Percentiles rank a stretch among this genome's conserved stretches.
Conservation (phyloP, 2,888 invertebrate genomes). For the Ellobium chinense region DNA sequence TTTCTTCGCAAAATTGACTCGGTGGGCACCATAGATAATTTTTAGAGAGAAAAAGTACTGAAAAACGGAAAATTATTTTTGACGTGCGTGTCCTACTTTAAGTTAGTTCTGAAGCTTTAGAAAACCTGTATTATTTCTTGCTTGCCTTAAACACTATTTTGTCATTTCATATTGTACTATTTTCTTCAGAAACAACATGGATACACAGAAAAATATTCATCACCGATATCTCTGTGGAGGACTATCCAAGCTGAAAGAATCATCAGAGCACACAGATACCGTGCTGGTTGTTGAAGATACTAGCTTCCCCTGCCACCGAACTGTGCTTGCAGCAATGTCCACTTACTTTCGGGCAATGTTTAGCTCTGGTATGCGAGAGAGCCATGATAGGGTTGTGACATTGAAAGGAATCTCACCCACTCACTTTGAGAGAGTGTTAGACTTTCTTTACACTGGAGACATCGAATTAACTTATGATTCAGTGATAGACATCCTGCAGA, state of each 20-base stretch:
- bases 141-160: too few relatives aligned
- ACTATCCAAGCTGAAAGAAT: constrained; percentile 33
- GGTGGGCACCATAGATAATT: too few relatives aligned
- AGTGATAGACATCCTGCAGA: constrained; percentile 86
- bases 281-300: constrained; percentile 66
- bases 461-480: constrained; percentile 87
- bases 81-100: too few relatives aligned
- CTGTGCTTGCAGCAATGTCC: constrained; percentile 69
- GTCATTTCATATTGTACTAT: too few relatives aligned
- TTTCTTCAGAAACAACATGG: too few relatives aligned
- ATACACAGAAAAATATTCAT: constrained; percentile 34
- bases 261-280: constrained; percentile 38
- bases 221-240: constrained; percentile 41
- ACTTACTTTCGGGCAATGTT: constrained; percentile 73
- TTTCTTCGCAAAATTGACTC: too few relatives aligned
- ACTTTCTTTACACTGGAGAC: constrained; percentile 89
- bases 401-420: constrained; percentile 83
- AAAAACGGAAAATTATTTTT: too few relatives aligned
- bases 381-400: constrained; percentile 63
- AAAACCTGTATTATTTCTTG: too few relatives aligned
- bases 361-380: constrained; percentile 69
- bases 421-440: constrained; percentile 88
- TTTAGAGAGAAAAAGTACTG: too few relatives aligned
- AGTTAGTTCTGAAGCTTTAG: too few relatives aligned
- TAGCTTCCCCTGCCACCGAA: constrained; percentile 68